phyloP scores from a whole-genome alignment of 2,113 vertebrate species.

The Neodontobutis hainanensis region DNA sequence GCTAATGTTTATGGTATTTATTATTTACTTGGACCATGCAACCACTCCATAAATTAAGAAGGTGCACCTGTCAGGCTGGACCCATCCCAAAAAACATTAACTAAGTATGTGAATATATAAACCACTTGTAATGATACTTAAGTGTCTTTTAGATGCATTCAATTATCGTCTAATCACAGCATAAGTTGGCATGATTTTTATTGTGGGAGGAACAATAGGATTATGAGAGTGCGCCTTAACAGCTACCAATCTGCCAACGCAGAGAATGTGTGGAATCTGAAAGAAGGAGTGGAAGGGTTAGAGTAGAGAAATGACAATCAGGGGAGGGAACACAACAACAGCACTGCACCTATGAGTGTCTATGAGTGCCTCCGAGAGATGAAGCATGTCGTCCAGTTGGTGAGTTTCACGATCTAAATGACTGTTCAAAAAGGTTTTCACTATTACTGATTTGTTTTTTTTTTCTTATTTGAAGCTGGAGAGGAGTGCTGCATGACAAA shows the following conservation, averaged over 20 bases:
- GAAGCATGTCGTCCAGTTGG: slow-evolving; percentile 26
- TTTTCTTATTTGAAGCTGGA: slow-evolving; percentile 4
- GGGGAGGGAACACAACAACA: slow-evolving; percentile 41
- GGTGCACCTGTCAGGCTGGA: slow-evolving; percentile 60
- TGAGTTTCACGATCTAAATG: slow-evolving; percentile 31
- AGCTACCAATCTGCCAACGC: slow-evolving; percentile 23
- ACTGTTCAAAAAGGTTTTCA: background rate
- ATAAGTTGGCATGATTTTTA: background rate
- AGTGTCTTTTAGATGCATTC: background rate
- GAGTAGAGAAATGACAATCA: slow-evolving; percentile 26
- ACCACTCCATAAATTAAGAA: background rate
- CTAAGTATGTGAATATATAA: too few relatives aligned
- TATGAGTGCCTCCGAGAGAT: slow-evolving; percentile 6
- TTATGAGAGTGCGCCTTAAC: background rate
- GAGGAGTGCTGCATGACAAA: background rate
- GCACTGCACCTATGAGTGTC: background rate
- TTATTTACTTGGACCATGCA: background rate
- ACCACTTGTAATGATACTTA: background rate
- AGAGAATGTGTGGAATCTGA: slow-evolving; percentile 52
- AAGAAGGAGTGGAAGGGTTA: slow-evolving; percentile 56
- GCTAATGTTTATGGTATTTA: background rate
- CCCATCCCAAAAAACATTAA: slow-evolving; percentile 45
- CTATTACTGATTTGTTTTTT: background rate
- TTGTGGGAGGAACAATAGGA: background rate
- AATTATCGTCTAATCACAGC: background rate